Base-by-base conservation (phyloP, 2,888 invertebrate species). In the Agelastica alni region DNA sequence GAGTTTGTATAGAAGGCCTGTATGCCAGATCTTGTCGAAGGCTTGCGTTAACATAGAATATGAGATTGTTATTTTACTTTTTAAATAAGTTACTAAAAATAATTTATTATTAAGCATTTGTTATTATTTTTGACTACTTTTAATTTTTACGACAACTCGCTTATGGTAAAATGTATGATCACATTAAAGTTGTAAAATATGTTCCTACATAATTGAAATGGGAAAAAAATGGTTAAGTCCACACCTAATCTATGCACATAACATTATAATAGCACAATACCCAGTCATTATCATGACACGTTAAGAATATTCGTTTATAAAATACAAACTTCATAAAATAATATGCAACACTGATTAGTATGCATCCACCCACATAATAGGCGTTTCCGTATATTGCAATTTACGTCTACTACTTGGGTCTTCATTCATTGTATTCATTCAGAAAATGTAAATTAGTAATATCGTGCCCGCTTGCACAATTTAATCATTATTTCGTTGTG, bases 361-460 rank as follows among this genome's bases (percentile, higher is more conserved):
- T 46, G 46, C 46, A 36, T 34, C 46, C 46, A 26, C 46, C 46
- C 46, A 46, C 46, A 12, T 12, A 16, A 37, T 36, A 37, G 34
- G 13, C 36, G 13, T 46, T 46, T 46, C 46, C 36, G 46, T 46
- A 46, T 46, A 46, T 46, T 26, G 46, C 28, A 46, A 46, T 36
- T 13, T 22, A 36, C 14, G n/a, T 34, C 20, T 34, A 34, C 42
- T n/a, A 42, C 16, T 9, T 14, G n/a, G 30, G 31, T 43, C 30
- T 43, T 43, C 43, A 43, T 46, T 46, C 46, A 37, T 37, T 10
- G 13, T 16, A 46, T 46, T 46, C 46, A 46, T 46, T 46, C 46
- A 36, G 17, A 26, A 46, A 46, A 46, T 46, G 46, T 34, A 46
- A 46, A 46, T 46, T 28, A 46, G 36, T 17, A 6, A 36, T 46